Percentiles rank a stretch among this genome's conserved stretches.
Conservation (phyloP, 2,113 vertebrate genomes). For the Oncorhynchus masou region DNA sequence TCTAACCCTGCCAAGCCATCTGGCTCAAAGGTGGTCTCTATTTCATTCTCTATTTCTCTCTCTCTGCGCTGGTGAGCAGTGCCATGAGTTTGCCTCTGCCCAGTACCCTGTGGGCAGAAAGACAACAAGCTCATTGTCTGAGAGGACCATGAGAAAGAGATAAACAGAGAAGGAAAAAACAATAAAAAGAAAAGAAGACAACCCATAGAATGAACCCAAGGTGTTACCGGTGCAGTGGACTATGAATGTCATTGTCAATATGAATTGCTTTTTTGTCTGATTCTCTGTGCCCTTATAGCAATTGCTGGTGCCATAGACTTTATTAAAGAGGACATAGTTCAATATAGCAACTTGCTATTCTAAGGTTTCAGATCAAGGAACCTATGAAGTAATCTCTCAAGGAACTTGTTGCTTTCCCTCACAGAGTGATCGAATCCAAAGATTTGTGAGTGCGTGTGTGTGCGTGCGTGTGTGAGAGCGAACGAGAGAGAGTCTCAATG, state of each 20-base stretch:
- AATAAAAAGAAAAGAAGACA: not conserved
- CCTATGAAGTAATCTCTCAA: not conserved
- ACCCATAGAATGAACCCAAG: constrained; percentile 16
- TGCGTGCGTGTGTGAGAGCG: not conserved
- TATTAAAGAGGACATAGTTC: too few relatives aligned
- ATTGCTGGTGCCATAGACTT: too few relatives aligned
- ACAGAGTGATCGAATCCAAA: not conserved
- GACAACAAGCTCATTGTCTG: not conserved
- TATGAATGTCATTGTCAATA: not conserved
- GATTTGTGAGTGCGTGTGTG: not conserved
- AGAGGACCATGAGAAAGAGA: constrained; percentile 25
- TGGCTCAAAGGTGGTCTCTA: too few relatives aligned
- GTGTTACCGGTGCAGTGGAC: constrained; percentile 28
- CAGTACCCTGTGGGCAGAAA: constrained; percentile 24
- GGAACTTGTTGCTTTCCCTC: not conserved
- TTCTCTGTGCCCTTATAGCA: too few relatives aligned
- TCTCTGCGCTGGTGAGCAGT: not conserved
- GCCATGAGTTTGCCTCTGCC: not conserved
- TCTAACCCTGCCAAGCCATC: too few relatives aligned
- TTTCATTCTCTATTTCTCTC: not conserved
- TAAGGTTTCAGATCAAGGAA: too few relatives aligned
- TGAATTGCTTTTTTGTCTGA: too few relatives aligned
- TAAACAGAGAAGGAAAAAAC: constrained; percentile 29
- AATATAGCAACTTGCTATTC: too few relatives aligned
- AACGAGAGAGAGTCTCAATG: too few relatives aligned